Base-by-base conservation (phyloP, 2,888 invertebrate species). In the Erpobdella octoculata region DNA sequence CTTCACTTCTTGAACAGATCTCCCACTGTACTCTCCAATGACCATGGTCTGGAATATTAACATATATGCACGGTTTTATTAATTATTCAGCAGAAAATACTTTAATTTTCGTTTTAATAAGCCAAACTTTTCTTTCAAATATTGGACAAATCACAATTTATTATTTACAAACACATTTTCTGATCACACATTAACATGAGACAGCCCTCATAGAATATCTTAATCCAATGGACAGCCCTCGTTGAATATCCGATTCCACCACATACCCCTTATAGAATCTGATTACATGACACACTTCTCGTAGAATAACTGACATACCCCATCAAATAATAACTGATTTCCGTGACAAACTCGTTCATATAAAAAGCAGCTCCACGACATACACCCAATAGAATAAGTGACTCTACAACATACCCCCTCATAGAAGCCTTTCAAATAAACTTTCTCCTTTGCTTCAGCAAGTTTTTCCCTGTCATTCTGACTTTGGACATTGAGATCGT, bases 391-490 rank as follows among this genome's bases (percentile, higher is more conserved):
- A n/a, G n/a, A n/a, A n/a, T n/a, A n/a, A n/a, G n/a, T n/a, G n/a
- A n/a, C n/a, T n/a, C n/a, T n/a, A n/a, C n/a, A n/a, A n/a, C 81
- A 76, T 73, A 85, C 84, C 71, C 86, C 86, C 74, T 86, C 86
- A 82, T 97, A 97, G 84, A 97, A 98, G 66, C 95, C 93, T 86
- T 93, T 93, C 21, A 95, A 85, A 81, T 99, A 99, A 48, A 93
- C 91, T 86, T 91, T 87, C 79, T 95, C 96, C 82, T 99, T 99
- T 0, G 98, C 98, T 83, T 95, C 91, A 9, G 88, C 85, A 72
- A 99, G 86, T 82, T 98, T 97, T 0, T 92, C 93, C 79, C 88
- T 89, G 80, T 99, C 98, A 83, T 99, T 98, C 84, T 97, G 98
- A 77, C 95, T 95, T 82, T 94, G 92, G 76, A 69, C 37, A 84